Percentiles rank a stretch among this genome's conserved stretches.
phyloP scores from a whole-genome alignment of 2,113 vertebrate genomes.

The Podarcis muralis region DNA sequence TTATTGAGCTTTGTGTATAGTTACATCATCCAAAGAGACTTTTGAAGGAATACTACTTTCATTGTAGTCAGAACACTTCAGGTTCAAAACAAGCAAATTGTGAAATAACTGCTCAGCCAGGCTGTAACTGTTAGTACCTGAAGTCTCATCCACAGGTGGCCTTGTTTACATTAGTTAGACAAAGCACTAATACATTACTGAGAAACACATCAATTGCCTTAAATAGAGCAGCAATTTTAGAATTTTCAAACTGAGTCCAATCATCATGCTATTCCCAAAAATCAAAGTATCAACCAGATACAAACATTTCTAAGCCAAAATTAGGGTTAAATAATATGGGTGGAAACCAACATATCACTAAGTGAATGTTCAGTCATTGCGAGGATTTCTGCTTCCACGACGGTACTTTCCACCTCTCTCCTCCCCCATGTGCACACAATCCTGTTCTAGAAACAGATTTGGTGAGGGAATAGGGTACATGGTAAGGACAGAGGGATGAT shows the following conservation, averaged over 20 bases:
- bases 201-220: background rate
- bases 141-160: background rate
- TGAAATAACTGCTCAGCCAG: background rate
- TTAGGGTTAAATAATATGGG: too few species aligned
- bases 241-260: background rate
- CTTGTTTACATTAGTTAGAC: background rate
- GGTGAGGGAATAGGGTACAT: background rate
- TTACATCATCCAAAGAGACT: slow-evolving; percentile 4
- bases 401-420: too few species aligned
- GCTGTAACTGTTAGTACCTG: background rate
- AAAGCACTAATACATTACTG: background rate
- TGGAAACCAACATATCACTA: too few species aligned
- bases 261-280: background rate
- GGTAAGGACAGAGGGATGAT: too few species aligned
- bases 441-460: too few species aligned
- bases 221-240: background rate
- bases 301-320: too few species aligned
- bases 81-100: slow-evolving; percentile 5
- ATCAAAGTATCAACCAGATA: background rate
- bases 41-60: background rate
- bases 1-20: background rate
- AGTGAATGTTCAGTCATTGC: too few species aligned
- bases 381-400: too few species aligned
- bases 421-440: too few species aligned
- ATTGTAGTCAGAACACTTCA: background rate